Conservation (phyloP, 2,888 invertebrate genomes). For the Agrenia bidenticulata region DNA sequence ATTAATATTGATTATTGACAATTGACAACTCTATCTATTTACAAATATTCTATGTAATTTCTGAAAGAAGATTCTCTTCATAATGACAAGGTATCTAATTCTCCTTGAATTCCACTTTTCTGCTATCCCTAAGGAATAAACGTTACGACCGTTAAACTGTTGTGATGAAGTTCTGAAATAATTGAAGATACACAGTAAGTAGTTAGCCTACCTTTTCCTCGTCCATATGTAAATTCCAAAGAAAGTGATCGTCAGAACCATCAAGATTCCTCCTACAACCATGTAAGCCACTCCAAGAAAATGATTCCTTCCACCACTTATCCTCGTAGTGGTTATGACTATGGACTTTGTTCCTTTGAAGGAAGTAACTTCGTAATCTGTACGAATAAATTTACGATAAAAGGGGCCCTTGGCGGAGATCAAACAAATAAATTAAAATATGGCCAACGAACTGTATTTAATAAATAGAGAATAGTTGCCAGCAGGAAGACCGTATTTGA, state of each 20-base stretch:
- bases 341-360: slow-evolving; percentile 33
- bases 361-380: slow-evolving; percentile 17
- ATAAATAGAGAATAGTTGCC: slow-evolving; percentile 36
- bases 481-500: slow-evolving; percentile 29
- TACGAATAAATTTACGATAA: neutral
- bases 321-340: slow-evolving; percentile 27
- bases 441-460: slow-evolving; percentile 27
- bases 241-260: slow-evolving; percentile 4
- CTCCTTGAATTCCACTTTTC: no score
- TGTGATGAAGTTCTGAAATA: no score
- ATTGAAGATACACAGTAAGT: no score
- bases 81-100: no score
- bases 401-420: neutral
- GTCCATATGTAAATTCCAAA: neutral
- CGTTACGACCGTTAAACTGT: no score
- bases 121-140: no score
- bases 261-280: slow-evolving; percentile 18
- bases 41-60: no score
- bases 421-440: neutral
- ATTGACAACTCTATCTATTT: no score
- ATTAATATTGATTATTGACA: no score
- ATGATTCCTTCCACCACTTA: slow-evolving; percentile 31
- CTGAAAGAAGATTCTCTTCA: no score
- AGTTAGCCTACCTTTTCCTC: slow-evolving; percentile 15
- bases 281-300: slow-evolving; percentile 33